These are phyloP conservation scores for Brachyrhaphis roseni DNA, from an alignment of 2,797 vertebrate genomes.

Conservation along the genomic window DNA sequence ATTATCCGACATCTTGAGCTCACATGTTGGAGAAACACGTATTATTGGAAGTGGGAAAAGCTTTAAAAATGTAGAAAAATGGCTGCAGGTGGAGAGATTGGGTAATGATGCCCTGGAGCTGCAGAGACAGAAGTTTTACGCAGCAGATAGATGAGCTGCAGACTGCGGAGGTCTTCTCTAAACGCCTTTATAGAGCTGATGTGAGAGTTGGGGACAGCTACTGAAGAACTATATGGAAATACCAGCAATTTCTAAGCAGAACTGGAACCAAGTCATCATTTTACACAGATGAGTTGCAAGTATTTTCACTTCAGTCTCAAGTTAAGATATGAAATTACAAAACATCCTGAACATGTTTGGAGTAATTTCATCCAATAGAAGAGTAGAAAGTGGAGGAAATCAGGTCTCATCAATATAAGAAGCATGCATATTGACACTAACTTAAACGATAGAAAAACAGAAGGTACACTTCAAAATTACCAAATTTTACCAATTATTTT, in stretches of 20 bases:
- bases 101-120: constrained; percentile 7
- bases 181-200: not conserved
- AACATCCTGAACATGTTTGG: not conserved
- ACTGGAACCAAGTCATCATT: not conserved
- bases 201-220: not conserved
- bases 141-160: not conserved
- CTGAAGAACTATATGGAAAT: not conserved
- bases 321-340: not conserved
- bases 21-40: constrained; percentile 27
- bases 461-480: no score
- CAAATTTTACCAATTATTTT: no score
- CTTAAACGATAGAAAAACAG: no score
- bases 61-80: constrained; percentile 14
- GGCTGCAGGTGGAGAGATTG: constrained; percentile 9
- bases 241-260: not conserved
- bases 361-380: not conserved
- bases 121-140: not conserved
- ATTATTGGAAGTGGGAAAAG: constrained; percentile 6
- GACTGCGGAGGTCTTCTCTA: not conserved
- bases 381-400: not conserved
- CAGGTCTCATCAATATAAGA: no score
- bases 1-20: constrained; percentile 12
- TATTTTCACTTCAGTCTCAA: not conserved
- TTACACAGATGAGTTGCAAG: not conserved
- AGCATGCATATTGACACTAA: no score